Base-by-base conservation (phyloP, 2,113 vertebrate genomes). In the Indicator indicator region DNA sequence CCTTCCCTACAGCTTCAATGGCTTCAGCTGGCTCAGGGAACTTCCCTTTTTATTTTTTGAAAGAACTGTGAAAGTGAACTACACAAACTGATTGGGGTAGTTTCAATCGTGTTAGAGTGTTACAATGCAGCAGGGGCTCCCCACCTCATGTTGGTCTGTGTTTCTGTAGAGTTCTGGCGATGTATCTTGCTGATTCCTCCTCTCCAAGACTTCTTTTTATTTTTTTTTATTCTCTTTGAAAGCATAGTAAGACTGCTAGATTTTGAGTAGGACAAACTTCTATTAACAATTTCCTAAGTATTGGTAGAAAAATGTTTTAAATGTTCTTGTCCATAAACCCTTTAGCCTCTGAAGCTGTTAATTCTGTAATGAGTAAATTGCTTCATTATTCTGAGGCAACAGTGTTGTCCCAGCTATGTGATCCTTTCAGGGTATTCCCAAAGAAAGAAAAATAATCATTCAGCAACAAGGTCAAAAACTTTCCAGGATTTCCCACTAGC, bases 341-440 rank as follows among this genome's bases (percentile, higher is more conserved):
- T 86, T 65, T 52, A 81, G 33, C 42, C 20, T 93, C 65, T 78
- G 33, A 92, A 91, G 67, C 38, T 78, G n/a, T 92, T 78, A 60
- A 59, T 75, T 92, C 50, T 16, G 3, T 87, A 86, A 60, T 68
- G n/a, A 59, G 44, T 64, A 76, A 79, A 89, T 87, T 82, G 33
- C 13, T 28, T 72, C 54, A 60, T 89, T 1, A 11, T 82, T 90
- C 21, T 52, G 16, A 62, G 48, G 48, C 21, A 86, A 27, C 32
- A 60, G 19, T 46, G 3, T 81, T 92, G 62, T 88, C 65, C 33
- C 70, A 84, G 62, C 62, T 89, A 33, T 68, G 36, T 68, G 56
- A 78, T 92, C 52, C 78, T 94, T 86, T 82, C 62, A 36, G 70
- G 58, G 33, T 90, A 90, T 95, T 95, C 77, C 87, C 58, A 84